Percentiles rank a stretch among this genome's conserved stretches.
phyloP scores from a whole-genome alignment of 2,797 vertebrate genomes.

The Molossus alvarezi region DNA sequence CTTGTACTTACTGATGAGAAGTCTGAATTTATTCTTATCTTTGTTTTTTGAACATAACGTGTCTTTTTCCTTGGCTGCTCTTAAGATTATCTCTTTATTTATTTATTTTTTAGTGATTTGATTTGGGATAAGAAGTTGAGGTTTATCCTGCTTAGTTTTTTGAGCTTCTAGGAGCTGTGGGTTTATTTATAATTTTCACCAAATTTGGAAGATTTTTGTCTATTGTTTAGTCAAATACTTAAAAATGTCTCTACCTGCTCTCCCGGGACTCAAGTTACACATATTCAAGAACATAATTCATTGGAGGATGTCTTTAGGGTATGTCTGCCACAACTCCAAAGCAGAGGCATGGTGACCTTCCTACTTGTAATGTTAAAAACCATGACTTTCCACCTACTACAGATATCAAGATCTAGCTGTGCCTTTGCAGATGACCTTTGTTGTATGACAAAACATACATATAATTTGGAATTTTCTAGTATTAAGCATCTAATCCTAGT shows the following conservation, averaged over 20 bases:
- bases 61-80: background rate
- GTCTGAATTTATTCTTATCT: conserved; percentile 31
- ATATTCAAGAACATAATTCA: conserved; percentile 9
- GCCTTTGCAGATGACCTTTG: conserved; percentile 55
- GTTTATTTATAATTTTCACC: conserved; percentile 60
- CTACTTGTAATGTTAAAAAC: background rate
- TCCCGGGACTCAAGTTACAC: background rate
- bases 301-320: background rate
- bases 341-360: background rate
- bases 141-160: background rate
- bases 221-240: conserved; percentile 23
- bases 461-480: conserved; percentile 57
- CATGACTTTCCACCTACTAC: background rate
- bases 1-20: background rate
- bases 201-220: conserved; percentile 7
- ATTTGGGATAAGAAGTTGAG: conserved; percentile 12
- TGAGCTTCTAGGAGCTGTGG: background rate
- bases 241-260: background rate
- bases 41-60: conserved; percentile 1
- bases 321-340: background rate
- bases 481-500: background rate
- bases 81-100: background rate
- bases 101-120: conserved; percentile 31
- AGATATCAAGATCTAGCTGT: background rate
- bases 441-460: conserved; percentile 22